Evolutionary conservation across 2,113 vertebrate species (phyloP), one percentile per base, ranked within the genome.

Genomic region (Oryzias celebensis): DNA sequence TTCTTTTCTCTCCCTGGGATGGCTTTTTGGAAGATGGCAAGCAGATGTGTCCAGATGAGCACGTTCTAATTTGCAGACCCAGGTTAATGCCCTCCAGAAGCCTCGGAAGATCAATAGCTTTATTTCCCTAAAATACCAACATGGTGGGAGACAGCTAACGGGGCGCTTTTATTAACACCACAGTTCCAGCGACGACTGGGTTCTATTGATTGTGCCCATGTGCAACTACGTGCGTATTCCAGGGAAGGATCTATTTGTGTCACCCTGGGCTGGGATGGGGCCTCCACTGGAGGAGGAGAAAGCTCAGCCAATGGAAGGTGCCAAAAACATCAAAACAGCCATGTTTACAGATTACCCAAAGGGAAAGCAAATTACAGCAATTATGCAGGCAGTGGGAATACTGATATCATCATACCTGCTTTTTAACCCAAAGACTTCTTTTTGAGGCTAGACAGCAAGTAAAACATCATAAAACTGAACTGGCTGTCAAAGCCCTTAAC

Each of bases 261-360:
- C 88, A 88, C 82, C 88, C 90, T 86, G 88, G 82, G 86, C 82
- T 65, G 83, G 82, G 86, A 87, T 83, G 79, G 86, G 81, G 86
- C 82, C 85, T 85, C 73, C 78, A 67, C 72, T 62, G 76, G 86
- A 82, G 77, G 84, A 87, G 82, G 26, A 36, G 78, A 83, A 83
- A 79, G 86, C 85, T 81, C 77, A 87, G 88, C 85, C 83, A 88
- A 90, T 87, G 82, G 82, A 86, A 88, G 84, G 87, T 91, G 88
- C 87, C 87, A 88, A 88, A 92, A 91, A 89, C 90, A 87, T 90
- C 88, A 88, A 86, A 91, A 91, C 83, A 91, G 89, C 85, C 86
- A 91, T 89, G 87, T 90, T 91, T 89, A 87, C 90, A 91, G 90
- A 91, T 91, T 89, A 90, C 88, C 88, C 88, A 87, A 90, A 89